phyloP scores from a whole-genome alignment of 1,140 invertebrate genomes.

The Drosophila elegans region DNA sequence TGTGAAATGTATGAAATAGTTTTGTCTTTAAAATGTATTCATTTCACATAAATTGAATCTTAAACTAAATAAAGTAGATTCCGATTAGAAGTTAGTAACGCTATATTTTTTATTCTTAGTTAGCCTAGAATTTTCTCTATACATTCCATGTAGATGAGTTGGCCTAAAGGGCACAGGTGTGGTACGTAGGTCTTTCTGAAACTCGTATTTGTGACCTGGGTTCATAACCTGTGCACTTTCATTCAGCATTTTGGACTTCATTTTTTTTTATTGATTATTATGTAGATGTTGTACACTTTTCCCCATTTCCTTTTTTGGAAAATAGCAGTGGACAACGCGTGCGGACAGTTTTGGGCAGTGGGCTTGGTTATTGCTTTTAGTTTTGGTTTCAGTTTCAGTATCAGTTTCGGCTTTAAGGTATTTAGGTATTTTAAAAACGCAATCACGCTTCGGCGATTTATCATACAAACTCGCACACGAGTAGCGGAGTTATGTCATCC shows the following conservation, averaged over 20 bases:
- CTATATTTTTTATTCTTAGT: too few species aligned
- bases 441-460: constrained; percentile 73
- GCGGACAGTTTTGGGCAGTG: constrained; percentile 22
- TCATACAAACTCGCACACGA: constrained; percentile 32
- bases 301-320: constrained; percentile 18
- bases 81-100: too few species aligned
- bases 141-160: too few species aligned
- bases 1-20: too few species aligned
- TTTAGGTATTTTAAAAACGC: constrained; percentile 50
- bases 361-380: constrained; percentile 7
- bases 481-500: constrained; percentile 64
- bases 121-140: too few species aligned
- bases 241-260: background rate
- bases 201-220: too few species aligned
- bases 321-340: constrained; percentile 18
- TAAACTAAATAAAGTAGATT: too few species aligned
- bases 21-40: too few species aligned
- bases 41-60: too few species aligned
- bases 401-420: constrained; percentile 7
- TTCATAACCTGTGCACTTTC: too few species aligned
- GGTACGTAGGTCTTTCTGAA: too few species aligned
- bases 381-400: background rate
- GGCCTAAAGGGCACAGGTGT: too few species aligned
- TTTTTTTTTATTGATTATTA: constrained; percentile 9
- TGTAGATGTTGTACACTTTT: constrained; percentile 14